Evolutionary conservation across 2,113 vertebrate species (phyloP).

Genomic region (Tursiops truncatus): DNA sequence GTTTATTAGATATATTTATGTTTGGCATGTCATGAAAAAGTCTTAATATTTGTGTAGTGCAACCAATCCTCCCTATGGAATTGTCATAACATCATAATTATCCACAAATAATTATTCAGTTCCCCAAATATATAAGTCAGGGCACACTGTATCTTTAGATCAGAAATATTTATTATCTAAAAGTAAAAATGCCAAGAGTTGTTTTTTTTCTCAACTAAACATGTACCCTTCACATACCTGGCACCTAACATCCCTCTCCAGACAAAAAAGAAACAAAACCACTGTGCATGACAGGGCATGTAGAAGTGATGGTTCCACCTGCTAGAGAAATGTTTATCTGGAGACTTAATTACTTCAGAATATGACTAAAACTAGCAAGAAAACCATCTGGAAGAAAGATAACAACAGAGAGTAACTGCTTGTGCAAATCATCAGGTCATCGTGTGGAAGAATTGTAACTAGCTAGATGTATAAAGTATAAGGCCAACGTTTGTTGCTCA

Average conservation of each 20-base stretch:
- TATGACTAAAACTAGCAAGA: background rate
- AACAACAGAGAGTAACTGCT: background rate
- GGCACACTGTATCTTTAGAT: background rate
- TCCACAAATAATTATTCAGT: background rate
- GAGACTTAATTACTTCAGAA: background rate
- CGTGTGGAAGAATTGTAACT: background rate
- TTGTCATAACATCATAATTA: background rate
- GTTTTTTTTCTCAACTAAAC: background rate
- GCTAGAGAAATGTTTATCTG: background rate
- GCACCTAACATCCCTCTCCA: background rate
- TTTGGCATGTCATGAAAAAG: background rate
- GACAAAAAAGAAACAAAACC: background rate
- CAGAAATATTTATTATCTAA: background rate
- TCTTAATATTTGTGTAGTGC: background rate
- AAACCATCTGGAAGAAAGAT: slow-evolving; percentile 3
- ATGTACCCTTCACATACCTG: background rate
- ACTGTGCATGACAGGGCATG: background rate
- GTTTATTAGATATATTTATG: background rate
- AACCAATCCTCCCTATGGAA: background rate
- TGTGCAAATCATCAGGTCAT: background rate
- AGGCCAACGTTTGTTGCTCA: background rate
- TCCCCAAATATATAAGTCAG: background rate
- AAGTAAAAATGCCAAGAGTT: background rate
- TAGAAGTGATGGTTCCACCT: background rate
- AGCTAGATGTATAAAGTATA: background rate